Base-by-base conservation (phyloP, 2,113 vertebrate genomes). In the Nothocercus nigrocapillus region DNA sequence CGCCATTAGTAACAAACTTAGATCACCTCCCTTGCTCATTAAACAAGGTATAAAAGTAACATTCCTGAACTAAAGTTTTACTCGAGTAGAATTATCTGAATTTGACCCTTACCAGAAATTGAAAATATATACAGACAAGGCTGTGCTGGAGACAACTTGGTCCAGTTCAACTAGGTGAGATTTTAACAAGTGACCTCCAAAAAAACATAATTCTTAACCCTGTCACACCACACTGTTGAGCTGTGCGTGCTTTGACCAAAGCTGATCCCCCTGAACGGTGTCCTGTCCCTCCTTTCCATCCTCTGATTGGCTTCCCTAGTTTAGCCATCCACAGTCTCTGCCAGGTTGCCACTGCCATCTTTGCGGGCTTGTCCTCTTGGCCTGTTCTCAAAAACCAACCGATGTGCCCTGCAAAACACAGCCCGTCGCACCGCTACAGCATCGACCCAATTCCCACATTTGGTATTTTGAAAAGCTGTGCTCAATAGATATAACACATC, bases 131-230 rank as follows among this genome's bases (percentile, higher is more conserved):
- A 32, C 15, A 88, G 59, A 56, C 24, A 93, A 42, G 22, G 30
- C 21, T 0, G 0, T 69, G 45, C 36, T 63, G 40, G 20, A 79
- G 38, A 73, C 28, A 69, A 14, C 7, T n/a, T 30, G 32, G 47
- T 40, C 22, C 53, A 68, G 25, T 15, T 47, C 47, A 91, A 24
- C 14, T 67, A 8, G 77, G 18, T 0, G 34, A 9, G 30, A 11
- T 61, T 44, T 1, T 49, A 51, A 18, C 32, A 74, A 92, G 88
- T 3, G 38, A 85, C 7, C 8, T 20, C 47, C 45, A 13, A 10
- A 62, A 58, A 85, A 19, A 11, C 19, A 20, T 9, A 27, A 27
- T 19, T 51, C 47, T 38, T 72, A 53, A 51, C 25, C 25, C 47
- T 72, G 34, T 18, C 38, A 27, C 12, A 17, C 34, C n/a, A 9